These are phyloP conservation scores for Phengaris arion DNA, from an alignment of 2,888 invertebrate species.

Conservation along the genomic window DNA sequence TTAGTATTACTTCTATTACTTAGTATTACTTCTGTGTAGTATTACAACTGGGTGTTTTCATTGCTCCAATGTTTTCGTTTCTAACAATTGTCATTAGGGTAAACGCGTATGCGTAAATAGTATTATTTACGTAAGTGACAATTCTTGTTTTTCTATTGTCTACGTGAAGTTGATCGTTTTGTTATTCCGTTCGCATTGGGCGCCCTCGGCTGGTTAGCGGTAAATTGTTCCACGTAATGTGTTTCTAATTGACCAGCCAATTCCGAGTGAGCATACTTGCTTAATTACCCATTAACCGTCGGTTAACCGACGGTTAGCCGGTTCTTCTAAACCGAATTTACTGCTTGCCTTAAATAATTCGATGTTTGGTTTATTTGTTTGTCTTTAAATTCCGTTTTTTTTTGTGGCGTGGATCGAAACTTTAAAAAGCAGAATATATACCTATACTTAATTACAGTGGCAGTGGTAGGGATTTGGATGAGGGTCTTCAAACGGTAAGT, in stretches of 20 bases:
- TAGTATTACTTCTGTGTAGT: too few relatives aligned
- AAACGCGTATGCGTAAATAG: neutral
- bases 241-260: conserved; percentile 78
- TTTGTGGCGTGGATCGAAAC: too few relatives aligned
- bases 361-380: conserved; percentile 23
- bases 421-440: too few relatives aligned
- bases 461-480: too few relatives aligned
- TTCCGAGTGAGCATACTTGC: conserved; percentile 64
- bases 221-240: conserved; percentile 75
- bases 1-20: too few relatives aligned
- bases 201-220: conserved; percentile 69
- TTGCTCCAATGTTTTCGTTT: neutral
- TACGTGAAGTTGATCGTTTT: conserved; percentile 51
- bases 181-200: conserved; percentile 59
- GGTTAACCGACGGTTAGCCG: conserved; percentile 37
- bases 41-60: too few relatives aligned
- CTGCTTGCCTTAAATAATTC: conserved; percentile 1
- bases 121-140: neutral
- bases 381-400: neutral
- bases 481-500: too few relatives aligned
- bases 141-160: neutral
- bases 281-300: conserved; percentile 56
- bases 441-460: too few relatives aligned
- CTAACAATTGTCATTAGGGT: neutral
- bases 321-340: conserved; percentile 37